These are phyloP conservation scores for Dinoponera quadriceps DNA, from an alignment of 1,140 invertebrate species.

Conservation along the genomic window DNA sequence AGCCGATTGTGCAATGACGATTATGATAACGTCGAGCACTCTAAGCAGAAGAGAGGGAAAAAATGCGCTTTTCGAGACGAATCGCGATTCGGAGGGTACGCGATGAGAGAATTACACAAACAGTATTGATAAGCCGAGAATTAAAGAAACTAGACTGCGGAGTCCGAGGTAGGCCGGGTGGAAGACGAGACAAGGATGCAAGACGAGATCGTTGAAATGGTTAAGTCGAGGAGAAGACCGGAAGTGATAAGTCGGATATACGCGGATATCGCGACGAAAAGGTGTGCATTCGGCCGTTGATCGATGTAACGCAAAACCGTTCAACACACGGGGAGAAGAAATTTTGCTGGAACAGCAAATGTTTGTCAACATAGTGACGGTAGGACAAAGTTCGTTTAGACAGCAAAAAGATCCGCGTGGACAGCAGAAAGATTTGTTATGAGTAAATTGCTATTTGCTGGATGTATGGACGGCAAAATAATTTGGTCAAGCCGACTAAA, in stretches of 20 bases:
- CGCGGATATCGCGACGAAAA: conserved; percentile 4
- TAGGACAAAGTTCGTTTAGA: no score
- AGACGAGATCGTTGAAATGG: conserved; percentile 34
- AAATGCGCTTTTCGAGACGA: conserved; percentile 69
- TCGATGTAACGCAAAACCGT: conserved; percentile 40
- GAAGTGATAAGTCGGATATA: background rate
- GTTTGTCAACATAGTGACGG: no score
- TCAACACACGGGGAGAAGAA: no score
- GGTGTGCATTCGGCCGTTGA: conserved; percentile 52
- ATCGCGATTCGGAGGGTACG: conserved; percentile 66
- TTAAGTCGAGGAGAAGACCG: conserved; percentile 40
- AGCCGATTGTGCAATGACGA: conserved; percentile 33
- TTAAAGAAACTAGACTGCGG: conserved; percentile 81
- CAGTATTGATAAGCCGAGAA: conserved; percentile 84
- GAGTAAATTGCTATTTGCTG: no score
- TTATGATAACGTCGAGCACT: background rate
- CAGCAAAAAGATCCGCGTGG: no score
- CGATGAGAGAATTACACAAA: conserved; percentile 83
- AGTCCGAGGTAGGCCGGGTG: conserved; percentile 68
- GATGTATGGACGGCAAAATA: no score
- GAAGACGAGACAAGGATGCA: conserved; percentile 64
- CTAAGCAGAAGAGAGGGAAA: background rate
- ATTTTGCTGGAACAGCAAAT: no score
- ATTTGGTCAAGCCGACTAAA: no score
- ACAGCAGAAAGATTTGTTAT: no score